phyloP scores from a whole-genome alignment of 1,140 invertebrate species.

The Calliphora vicina region DNA sequence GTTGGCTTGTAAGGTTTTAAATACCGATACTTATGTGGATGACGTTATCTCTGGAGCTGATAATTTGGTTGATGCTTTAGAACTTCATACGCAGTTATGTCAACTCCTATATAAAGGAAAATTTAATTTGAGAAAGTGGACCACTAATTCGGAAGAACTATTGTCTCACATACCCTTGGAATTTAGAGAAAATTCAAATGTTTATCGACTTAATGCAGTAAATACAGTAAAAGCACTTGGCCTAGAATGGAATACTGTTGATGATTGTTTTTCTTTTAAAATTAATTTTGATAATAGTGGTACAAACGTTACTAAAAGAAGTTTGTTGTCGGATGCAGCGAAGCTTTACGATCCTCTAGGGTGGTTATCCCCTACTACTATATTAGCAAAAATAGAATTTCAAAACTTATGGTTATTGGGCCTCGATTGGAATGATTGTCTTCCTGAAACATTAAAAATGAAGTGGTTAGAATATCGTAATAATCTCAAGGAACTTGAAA shows the following conservation, averaged over 20 bases:
- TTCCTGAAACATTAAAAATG: constrained; percentile 9
- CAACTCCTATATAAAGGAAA: constrained; percentile 40
- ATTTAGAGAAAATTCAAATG: background rate
- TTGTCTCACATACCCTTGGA: background rate
- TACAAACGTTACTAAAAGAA: constrained; percentile 38
- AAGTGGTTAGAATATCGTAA: too few relatives aligned
- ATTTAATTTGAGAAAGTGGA: too few relatives aligned
- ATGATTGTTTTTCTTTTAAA: constrained; percentile 15
- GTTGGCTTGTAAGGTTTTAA: constrained; percentile 45
- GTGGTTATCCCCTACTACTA: constrained; percentile 55
- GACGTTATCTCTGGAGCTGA: too few relatives aligned
- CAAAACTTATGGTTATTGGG: constrained; percentile 44
- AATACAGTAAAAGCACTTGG: too few relatives aligned
- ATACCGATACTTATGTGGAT: constrained; percentile 61
- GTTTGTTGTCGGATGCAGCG: too few relatives aligned
- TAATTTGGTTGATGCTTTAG: constrained; percentile 49
- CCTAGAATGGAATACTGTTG: background rate
- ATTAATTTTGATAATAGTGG: background rate
- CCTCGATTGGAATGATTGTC: constrained; percentile 22
- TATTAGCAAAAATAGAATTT: constrained; percentile 60
- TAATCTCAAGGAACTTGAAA: too few relatives aligned
- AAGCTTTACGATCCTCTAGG: too few relatives aligned
- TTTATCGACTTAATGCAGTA: background rate
- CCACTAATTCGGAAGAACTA: too few relatives aligned
- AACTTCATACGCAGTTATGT: constrained; percentile 42